Evolutionary conservation across 64 coral and sea anemone species (phyloP).

Genomic region (Actinia equina): DNA sequence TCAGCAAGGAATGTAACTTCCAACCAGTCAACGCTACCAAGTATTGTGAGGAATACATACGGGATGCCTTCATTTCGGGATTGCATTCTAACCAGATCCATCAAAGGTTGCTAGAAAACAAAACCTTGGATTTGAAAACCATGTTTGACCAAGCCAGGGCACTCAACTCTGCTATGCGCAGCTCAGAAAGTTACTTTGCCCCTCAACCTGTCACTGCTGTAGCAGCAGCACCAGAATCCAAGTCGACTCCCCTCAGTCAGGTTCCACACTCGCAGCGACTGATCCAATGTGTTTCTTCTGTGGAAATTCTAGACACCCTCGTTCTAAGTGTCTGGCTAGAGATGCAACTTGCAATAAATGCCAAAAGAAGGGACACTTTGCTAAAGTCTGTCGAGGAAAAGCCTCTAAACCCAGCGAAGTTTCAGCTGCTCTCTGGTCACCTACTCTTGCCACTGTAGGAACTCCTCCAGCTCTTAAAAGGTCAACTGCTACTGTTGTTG

Average conservation of each 20-base stretch:
- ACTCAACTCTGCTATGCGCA: too few relatives aligned
- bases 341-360: slow-evolving; percentile 41
- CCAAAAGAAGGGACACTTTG: slow-evolving; percentile 48
- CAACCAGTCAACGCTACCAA: too few relatives aligned
- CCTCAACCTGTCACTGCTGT: too few relatives aligned
- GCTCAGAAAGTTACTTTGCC: too few relatives aligned
- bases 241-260: slow-evolving; percentile 8
- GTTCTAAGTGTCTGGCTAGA: slow-evolving; percentile 36
- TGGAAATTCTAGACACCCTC: slow-evolving; percentile 41
- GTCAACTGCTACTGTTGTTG: slow-evolving; percentile 43
- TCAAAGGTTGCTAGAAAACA: too few relatives aligned
- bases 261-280: slow-evolving; percentile 17
- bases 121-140: too few relatives aligned
- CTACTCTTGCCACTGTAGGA: slow-evolving; percentile 26
- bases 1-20: too few relatives aligned
- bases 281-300: slow-evolving; percentile 50
- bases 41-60: too few relatives aligned
- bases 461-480: slow-evolving; percentile 46
- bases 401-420: slow-evolving; percentile 14
- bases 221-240: too few relatives aligned
- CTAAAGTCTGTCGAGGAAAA: slow-evolving; percentile 55
- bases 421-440: slow-evolving; percentile 29
- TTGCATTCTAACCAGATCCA: too few relatives aligned
- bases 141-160: too few relatives aligned
- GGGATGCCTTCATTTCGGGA: too few relatives aligned